These are phyloP conservation scores for Aethina tumida DNA, from an alignment of 1,140 invertebrate genomes.

Conservation along the genomic window DNA sequence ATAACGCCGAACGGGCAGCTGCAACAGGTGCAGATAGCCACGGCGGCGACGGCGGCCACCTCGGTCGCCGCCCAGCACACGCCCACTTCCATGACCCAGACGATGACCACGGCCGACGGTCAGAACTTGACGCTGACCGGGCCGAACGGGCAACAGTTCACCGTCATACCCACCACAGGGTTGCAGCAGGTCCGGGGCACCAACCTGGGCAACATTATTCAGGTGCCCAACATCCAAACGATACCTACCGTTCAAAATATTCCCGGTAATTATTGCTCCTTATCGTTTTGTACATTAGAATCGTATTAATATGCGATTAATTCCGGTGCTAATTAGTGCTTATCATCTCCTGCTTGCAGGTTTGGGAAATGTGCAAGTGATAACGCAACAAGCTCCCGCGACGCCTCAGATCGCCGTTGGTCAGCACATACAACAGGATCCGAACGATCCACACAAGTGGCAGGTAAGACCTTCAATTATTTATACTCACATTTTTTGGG, in stretches of 20 bases:
- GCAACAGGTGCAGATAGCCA: conserved; percentile 50
- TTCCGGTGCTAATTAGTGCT: neutral
- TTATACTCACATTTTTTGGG: too few species aligned
- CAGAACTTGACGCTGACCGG: conserved; percentile 51
- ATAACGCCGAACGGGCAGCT: conserved; percentile 79
- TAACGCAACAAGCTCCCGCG: conserved; percentile 40
- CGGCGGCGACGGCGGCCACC: conserved; percentile 35
- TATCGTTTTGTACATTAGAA: neutral
- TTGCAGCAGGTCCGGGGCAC: conserved; percentile 32
- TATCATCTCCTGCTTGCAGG: conserved; percentile 36
- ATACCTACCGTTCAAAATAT: conserved; percentile 36
- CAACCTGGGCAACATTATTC: conserved; percentile 31
- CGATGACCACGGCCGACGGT: conserved; percentile 15
- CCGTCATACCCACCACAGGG: conserved; percentile 57
- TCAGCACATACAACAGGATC: conserved; percentile 61
- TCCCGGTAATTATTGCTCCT: conserved; percentile 24
- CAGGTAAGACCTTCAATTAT: conserved; percentile 58
- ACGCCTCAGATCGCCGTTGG: conserved; percentile 38
- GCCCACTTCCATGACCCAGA: conserved; percentile 28
- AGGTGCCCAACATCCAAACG: conserved; percentile 34
- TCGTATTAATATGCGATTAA: neutral
- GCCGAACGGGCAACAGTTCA: conserved; percentile 60
- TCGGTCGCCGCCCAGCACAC: conserved; percentile 25
- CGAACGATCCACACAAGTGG: conserved; percentile 69
- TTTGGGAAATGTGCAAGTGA: conserved; percentile 66